Evolutionary conservation across 2,888 invertebrate species (phyloP).

Genomic region (Lepidonotus clava): DNA sequence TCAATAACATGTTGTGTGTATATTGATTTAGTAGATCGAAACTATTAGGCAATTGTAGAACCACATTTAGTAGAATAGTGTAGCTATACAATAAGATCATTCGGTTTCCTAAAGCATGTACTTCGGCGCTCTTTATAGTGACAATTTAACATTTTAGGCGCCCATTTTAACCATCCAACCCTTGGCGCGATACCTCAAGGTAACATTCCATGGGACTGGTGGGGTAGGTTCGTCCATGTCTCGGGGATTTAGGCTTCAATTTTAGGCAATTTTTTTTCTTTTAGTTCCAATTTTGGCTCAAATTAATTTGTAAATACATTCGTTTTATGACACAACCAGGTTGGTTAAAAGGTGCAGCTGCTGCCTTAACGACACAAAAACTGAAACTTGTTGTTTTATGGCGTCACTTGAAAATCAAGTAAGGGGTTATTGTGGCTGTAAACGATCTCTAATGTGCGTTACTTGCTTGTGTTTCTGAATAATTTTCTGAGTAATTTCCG

Average conservation of each 20-base stretch:
- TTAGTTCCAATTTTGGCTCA: not conserved
- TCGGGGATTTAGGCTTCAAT: slow-evolving; percentile 24
- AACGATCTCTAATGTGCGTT: not conserved
- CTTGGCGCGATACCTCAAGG: slow-evolving; percentile 4
- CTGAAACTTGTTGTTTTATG: not conserved
- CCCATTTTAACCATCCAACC: no score
- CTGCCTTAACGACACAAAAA: not conserved
- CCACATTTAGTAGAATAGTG: no score
- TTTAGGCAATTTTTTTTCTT: not conserved
- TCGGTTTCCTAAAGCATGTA: no score
- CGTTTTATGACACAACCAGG: not conserved
- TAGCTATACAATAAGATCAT: no score
- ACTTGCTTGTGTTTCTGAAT: not conserved
- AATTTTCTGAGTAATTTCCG: not conserved
- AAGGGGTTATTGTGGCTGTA: not conserved
- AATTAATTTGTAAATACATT: not conserved
- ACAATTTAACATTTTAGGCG: no score
- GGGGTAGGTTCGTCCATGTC: not conserved
- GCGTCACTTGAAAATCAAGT: not conserved
- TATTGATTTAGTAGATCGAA: not conserved
- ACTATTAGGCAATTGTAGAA: not conserved
- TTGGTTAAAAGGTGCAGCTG: no score
- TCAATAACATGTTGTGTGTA: not conserved
- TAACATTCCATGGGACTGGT: slow-evolving; percentile 16
- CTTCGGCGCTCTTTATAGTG: no score